Evolutionary conservation across 2,888 invertebrate species (phyloP).

Genomic region (Teleogryllus oceanicus): DNA sequence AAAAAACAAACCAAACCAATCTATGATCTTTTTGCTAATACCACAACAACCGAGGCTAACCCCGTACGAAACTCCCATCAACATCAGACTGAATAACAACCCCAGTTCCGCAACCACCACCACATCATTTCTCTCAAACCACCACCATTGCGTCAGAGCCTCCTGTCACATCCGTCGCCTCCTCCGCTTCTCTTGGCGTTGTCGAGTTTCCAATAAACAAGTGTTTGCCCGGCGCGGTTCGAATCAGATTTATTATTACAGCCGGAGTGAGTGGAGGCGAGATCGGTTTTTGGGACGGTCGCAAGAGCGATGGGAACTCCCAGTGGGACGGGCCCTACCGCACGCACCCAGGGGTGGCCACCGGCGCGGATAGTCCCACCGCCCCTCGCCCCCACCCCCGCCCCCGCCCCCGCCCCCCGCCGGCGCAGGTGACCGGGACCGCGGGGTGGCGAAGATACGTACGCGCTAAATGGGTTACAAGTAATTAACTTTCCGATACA

Average conservation of each 20-base stretch:
- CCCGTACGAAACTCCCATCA: too few relatives aligned
- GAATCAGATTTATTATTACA: constrained; percentile 18
- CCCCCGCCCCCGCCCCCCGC: too few relatives aligned
- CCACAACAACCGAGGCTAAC: too few relatives aligned
- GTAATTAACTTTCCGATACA: constrained; percentile 7
- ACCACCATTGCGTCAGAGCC: too few relatives aligned
- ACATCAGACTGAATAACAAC: too few relatives aligned
- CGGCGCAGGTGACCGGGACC: too few relatives aligned
- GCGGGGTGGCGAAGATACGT: too few relatives aligned
- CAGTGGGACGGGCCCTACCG: neutral
- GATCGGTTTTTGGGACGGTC: neutral
- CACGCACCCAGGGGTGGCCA: neutral
- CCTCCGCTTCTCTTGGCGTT: neutral
- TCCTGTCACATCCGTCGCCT: too few relatives aligned
- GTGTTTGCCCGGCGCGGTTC: neutral
- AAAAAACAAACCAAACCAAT: too few relatives aligned
- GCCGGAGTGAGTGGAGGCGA: neutral
- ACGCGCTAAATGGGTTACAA: neutral
- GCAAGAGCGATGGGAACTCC: neutral
- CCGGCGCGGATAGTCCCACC: neutral
- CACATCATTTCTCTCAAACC: too few relatives aligned
- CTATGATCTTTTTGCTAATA: too few relatives aligned
- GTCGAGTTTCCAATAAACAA: constrained; percentile 6
- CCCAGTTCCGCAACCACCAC: too few relatives aligned
- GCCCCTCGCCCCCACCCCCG: neutral